Percentiles rank a stretch among this genome's conserved stretches.
Conservation (phyloP, 2,888 invertebrate species). For the Tiphia femorata region DNA sequence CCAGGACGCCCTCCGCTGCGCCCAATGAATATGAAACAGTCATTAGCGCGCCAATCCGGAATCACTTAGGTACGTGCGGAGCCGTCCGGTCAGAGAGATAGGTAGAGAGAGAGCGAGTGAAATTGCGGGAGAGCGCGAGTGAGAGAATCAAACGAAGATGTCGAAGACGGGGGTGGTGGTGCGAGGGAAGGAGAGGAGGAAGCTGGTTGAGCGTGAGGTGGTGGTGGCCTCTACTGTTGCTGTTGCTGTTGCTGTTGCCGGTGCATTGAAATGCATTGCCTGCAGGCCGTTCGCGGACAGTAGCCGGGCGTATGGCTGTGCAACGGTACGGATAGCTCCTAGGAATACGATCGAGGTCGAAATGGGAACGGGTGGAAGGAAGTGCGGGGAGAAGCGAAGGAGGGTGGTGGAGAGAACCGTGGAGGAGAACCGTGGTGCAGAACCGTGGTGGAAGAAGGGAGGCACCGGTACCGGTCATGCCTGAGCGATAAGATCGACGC, state of each 20-base stretch:
- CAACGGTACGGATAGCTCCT: conserved; percentile 15
- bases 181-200: background rate
- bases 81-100: conserved; percentile 15
- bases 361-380: conserved; percentile 35
- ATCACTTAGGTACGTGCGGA: conserved; percentile 44
- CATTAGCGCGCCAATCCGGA: conserved; percentile 52
- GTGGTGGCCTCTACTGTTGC: no score
- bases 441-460: no score
- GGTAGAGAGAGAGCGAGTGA: background rate
- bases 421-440: no score
- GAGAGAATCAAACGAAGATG: conserved; percentile 4
- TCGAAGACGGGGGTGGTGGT: conserved; percentile 8
- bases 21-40: conserved; percentile 56
- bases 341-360: conserved; percentile 29
- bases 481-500: conserved; percentile 46
- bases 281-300: conserved; percentile 19
- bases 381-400: no score
- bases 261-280: conserved; percentile 49
- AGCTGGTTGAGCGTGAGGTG: no score
- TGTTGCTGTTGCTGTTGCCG: conserved; percentile 11
- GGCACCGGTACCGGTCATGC: background rate
- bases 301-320: conserved; percentile 16
- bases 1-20: conserved; percentile 23
- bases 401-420: no score
- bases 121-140: background rate